A percentile compares a stretch with the other conserved stretches of the same genome.
Conservation (phyloP, 2,888 invertebrate genomes). For the Bombyx huttoni region DNA sequence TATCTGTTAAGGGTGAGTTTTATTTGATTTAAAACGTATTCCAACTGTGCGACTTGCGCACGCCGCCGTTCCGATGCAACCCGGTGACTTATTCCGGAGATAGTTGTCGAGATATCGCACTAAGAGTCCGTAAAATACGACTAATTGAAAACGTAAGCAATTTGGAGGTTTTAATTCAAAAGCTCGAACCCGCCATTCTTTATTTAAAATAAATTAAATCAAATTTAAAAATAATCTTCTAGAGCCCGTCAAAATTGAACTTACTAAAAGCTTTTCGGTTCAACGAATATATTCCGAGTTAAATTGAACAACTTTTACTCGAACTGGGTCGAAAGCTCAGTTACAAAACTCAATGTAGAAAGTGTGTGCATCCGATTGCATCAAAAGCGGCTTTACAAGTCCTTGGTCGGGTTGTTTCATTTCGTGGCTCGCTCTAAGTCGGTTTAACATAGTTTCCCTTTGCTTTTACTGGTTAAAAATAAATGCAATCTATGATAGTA, state of each 20-base stretch:
- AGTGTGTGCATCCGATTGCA: slow-evolving; percentile 14
- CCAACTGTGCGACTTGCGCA: slow-evolving; percentile 10
- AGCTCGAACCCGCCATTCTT: background rate
- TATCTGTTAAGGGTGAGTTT: slow-evolving; percentile 3
- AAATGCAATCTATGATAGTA: background rate
- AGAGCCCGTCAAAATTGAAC: too few species aligned
- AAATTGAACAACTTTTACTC: background rate
- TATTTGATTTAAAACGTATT: slow-evolving; percentile 11
- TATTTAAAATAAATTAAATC: too few species aligned
- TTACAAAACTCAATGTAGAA: slow-evolving; percentile 13
- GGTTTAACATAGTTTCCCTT: background rate
- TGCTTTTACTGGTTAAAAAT: background rate
- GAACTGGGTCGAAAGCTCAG: background rate
- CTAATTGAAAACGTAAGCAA: slow-evolving; percentile 50
- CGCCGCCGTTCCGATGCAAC: slow-evolving; percentile 21
- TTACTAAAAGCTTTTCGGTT: too few species aligned
- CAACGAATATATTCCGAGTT: background rate
- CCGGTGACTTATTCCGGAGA: slow-evolving; percentile 55
- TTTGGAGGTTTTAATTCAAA: slow-evolving; percentile 16
- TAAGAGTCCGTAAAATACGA: slow-evolving; percentile 27
- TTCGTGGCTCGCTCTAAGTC: background rate
- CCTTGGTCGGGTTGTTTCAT: background rate
- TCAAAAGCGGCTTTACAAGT: slow-evolving; percentile 4
- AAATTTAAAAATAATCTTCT: too few species aligned
- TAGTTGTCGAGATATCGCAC: slow-evolving; percentile 27